Evolutionary conservation across 2,113 vertebrate species (phyloP), one percentile per base, ranked within the genome.

Genomic region (Aegotheles bennettii): DNA sequence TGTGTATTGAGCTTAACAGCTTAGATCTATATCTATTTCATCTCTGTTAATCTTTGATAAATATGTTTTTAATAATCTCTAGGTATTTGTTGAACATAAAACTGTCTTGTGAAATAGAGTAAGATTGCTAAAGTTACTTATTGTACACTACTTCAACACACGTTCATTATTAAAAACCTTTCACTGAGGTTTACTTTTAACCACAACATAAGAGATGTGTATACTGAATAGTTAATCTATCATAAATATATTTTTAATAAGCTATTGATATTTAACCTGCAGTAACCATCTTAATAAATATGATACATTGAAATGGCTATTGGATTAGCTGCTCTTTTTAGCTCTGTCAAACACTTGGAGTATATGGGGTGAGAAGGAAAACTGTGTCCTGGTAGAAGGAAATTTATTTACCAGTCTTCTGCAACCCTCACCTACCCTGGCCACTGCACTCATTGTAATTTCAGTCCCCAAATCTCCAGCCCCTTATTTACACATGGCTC

Each of bases 1-100:
- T 75, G 82, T 24, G n/a, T 97, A 96, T 94, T 94, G 96, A 98
- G 94, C 43, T 94, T 93, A 97, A 96, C 87, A 79, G 87, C 92
- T 97, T 93, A 97, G 94, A 98, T 98, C 96, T 97, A 94, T 97
- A 97, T 97, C 96, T 97, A 80, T 93, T 92, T 96, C 88, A 97
- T 96, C 96, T 97, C 84, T 64, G 93, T 97, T 98, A 97, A 97
- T 98, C 97, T 98, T 97, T 93, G 94, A 98, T 98, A 98, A 98
- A 98, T 98, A 98, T 95, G 97, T 98, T 98, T 98, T 98, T 98
- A 98, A 98, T 98, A 98, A 98, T 97, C 94, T 94, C 83, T 29
- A 85, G 77, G 91, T 97, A 97, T 98, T 98, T 98, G 97, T 94
- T 96, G 97, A 96, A 96, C 94, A 93, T 98, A 97, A 98, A 98